A percentile compares a stretch with the other conserved stretches of the same genome.
These are phyloP conservation scores for Herminia tarsipennalis DNA, from an alignment of 2,888 invertebrate species.

Conservation along the genomic window DNA sequence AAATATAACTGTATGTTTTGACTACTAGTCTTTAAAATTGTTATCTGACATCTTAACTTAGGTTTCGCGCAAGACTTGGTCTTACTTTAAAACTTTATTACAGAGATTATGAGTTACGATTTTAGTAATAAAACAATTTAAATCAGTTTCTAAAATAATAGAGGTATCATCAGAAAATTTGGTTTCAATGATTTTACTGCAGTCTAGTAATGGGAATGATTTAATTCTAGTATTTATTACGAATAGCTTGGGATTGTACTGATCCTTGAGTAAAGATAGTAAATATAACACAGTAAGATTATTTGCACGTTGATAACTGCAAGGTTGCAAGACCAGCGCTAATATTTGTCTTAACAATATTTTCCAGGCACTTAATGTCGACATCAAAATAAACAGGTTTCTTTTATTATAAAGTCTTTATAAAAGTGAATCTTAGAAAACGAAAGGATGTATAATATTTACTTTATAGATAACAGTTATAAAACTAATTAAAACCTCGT, in stretches of 20 bases:
- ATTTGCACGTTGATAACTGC: slow-evolving; percentile 43
- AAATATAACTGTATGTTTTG: slow-evolving; percentile 14
- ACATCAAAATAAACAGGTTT: slow-evolving; percentile 80
- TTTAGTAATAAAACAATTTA: no score
- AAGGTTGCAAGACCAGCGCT: slow-evolving; percentile 53
- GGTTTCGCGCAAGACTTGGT: slow-evolving; percentile 1
- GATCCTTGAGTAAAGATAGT: slow-evolving; percentile 32
- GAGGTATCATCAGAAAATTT: no score
- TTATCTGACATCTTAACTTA: slow-evolving; percentile 17
- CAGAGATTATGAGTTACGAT: no score
- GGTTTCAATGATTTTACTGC: no score
- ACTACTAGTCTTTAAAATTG: slow-evolving; percentile 29
- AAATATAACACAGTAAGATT: slow-evolving; percentile 25
- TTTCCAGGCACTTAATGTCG: slow-evolving; percentile 79
- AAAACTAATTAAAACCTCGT: not conserved
- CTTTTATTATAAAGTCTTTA: slow-evolving; percentile 46
- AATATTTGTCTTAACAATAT: slow-evolving; percentile 81
- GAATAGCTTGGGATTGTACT: slow-evolving; percentile 15
- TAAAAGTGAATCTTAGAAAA: slow-evolving; percentile 21
- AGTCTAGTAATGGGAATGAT: no score
- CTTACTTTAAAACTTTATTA: not conserved
- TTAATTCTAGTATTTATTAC: not conserved
- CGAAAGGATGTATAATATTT: not conserved
- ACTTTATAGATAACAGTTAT: not conserved
- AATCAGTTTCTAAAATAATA: no score